phyloP scores from a whole-genome alignment of 2,888 invertebrate species.

The Azorinus chamasolen region DNA sequence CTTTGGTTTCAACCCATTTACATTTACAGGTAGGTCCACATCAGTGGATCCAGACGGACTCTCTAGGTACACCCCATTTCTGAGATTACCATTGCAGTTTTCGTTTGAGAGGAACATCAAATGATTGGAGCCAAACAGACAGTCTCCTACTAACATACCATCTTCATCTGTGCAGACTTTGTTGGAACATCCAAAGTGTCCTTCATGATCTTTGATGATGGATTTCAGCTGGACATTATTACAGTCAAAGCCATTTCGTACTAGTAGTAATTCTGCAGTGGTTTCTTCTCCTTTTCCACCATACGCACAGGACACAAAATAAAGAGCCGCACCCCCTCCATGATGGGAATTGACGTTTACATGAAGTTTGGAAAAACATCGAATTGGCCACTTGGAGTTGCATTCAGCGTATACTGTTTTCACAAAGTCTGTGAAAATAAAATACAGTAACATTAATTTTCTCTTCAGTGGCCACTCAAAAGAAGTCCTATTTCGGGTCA shows the following conservation, averaged over 20 bases:
- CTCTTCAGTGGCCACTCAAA: too few species aligned
- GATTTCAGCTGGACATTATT: constrained; percentile 59
- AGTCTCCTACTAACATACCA: constrained; percentile 67
- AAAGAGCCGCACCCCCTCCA: constrained; percentile 71
- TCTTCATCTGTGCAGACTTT: constrained; percentile 64
- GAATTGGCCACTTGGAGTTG: constrained; percentile 72
- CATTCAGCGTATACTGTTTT: constrained; percentile 23
- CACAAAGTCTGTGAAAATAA: constrained; percentile 30
- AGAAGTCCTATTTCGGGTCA: too few species aligned
- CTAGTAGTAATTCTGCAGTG: constrained; percentile 64
- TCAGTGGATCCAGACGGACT: constrained; percentile 19
- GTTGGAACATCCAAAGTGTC: constrained; percentile 72
- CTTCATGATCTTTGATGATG: constrained; percentile 57
- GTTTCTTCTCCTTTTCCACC: constrained; percentile 70
- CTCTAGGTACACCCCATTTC: constrained; percentile 66
- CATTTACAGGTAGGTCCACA: constrained; percentile 57
- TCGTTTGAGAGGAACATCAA: constrained; percentile 72
- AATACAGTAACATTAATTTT: neutral
- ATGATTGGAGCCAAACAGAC: constrained; percentile 74
- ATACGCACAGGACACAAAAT: constrained; percentile 66
- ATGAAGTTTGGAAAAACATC: constrained; percentile 60
- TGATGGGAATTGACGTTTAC: constrained; percentile 70
- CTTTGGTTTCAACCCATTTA: constrained; percentile 39
- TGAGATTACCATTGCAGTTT: constrained; percentile 61
- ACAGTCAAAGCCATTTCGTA: constrained; percentile 73